Evolutionary conservation across 2,113 vertebrate genomes (phyloP), one percentile per base, ranked within the genome.

Genomic region (Trachemys scripta): DNA sequence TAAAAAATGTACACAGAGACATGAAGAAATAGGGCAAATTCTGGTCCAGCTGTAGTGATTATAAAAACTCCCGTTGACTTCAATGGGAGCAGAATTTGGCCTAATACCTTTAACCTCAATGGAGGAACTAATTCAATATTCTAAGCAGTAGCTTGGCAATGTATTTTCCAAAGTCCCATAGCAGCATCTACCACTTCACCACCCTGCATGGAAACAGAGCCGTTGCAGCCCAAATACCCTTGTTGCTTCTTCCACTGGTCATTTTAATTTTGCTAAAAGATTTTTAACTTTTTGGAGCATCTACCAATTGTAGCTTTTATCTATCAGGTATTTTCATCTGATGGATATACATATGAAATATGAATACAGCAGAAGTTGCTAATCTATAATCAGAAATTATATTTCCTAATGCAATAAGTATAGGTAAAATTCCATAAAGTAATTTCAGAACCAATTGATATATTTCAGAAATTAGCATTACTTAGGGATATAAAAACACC

Each of bases 261-360:
- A 3, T 5, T 10, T 1, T 29, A 3, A 11, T 1, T 12, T 12
- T n/a, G 4, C 4, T 5, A 8, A 10, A 50, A 8, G 8, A n/a
- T 10, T 69, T 84, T 69, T 47, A 78, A 27, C 47, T 31, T 76
- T 19, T 8, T 24, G 2, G 1, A 2, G 1, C 38, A n/a, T 10
- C 9, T 20, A 25, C 7, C 1, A 78, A 5, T 53, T 2, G 62
- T 6, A 38, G 25, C 82, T 59, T 69, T 47, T 20, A 20, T 22
- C 12, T 2, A 2, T 79, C 1, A 19, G 22, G 3, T 6, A 22
- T 38, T 57, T 56, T 6, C 4, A 4, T 12, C 17, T 11, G 25
- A 24, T 13, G 35, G 31, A 45, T 45, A 12, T 47, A 6, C 42
- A 42, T 45, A 76, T 42, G 5, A 84, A 49, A 45, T 38, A 8